Evolutionary conservation across 2,797 vertebrate species (phyloP), one percentile per base, ranked within the genome.

Genomic region (Molossus molossus): DNA sequence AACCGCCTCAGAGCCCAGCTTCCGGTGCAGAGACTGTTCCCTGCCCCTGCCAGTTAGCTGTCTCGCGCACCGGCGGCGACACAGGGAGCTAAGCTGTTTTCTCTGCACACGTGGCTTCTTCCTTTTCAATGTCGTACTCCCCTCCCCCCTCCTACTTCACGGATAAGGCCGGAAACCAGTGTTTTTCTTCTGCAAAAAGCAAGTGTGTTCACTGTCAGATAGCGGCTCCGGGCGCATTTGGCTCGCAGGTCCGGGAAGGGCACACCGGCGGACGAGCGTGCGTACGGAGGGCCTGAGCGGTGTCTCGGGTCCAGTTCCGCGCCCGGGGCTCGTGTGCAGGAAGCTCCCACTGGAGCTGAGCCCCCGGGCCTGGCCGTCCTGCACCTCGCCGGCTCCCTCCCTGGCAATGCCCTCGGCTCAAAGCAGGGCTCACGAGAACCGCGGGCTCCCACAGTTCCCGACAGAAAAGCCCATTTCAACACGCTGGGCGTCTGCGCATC

Each of bases 11-110:
- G 79, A 75, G 27, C 81, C 92, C 21, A 72, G 70, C 94, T 77
- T 87, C 94, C 37, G 50, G 9, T 72, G 23, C 93, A 94, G 94
- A 96, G 97, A 82, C 75, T 80, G 6, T 80, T 98, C 95, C 81
- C 58, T 90, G 84, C 90, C 96, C 93, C 93, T 89, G n/a, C 0
- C 33, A 58, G n/a, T 89, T 97, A 81, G 94, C 17, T 92, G 5
- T 87, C 33, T 91, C 85, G 58, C 81, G 92, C 77, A 77, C 13
- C 80, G 84, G 13, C 40, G 77, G 70, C 27, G 12, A 73, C 58
- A 45, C 25, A 69, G 91, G 96, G 89, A 96, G 60, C 2, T 10
- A 62, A 83, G 60, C 64, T 65, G 75, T 82, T 96, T 55, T 76
- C 17, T 1, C 50, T 0, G 2, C 23, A 67, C 70, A 12, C 64